These are phyloP conservation scores for Acropternis orthonyx DNA, from an alignment of 2,797 vertebrate species.

Conservation along the genomic window DNA sequence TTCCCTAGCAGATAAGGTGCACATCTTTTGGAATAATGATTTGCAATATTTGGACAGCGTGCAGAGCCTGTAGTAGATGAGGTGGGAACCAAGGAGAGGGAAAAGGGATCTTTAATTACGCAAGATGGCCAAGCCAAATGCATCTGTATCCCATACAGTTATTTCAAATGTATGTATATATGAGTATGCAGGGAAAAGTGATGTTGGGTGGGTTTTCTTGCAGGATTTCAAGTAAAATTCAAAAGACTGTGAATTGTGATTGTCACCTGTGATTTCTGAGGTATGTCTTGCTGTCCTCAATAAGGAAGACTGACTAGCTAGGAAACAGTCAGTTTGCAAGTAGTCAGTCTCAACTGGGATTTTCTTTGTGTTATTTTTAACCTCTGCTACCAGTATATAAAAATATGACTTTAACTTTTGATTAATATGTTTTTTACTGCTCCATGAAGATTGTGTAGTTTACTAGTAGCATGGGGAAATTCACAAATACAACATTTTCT, in stretches of 20 bases:
- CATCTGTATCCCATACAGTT: not conserved
- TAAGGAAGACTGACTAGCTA: not conserved
- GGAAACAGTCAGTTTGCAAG: not conserved
- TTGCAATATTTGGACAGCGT: not conserved
- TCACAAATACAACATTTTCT: not conserved
- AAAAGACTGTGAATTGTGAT: not conserved
- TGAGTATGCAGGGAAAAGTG: not conserved
- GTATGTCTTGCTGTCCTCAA: not conserved
- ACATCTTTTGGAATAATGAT: not conserved
- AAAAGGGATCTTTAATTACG: not conserved
- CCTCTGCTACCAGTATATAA: not conserved
- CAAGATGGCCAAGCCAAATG: not conserved
- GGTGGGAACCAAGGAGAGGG: not conserved
- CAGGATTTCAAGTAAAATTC: not conserved
- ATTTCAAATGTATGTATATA: not conserved
- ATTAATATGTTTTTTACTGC: slow-evolving; percentile 47
- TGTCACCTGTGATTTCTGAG: not conserved
- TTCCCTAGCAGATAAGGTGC: not conserved
- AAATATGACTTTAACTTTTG: slow-evolving; percentile 28
- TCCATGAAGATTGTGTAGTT: slow-evolving; percentile 40
- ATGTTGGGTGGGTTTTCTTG: not conserved
- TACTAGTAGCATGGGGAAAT: slow-evolving; percentile 13
- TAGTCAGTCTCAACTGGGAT: not conserved
- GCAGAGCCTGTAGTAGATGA: not conserved
- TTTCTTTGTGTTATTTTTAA: slow-evolving; percentile 3